Evolutionary conservation across 1,140 invertebrate species (phyloP), one percentile per base, ranked within the genome.

Genomic region (Sarcophaga peregrina): DNA sequence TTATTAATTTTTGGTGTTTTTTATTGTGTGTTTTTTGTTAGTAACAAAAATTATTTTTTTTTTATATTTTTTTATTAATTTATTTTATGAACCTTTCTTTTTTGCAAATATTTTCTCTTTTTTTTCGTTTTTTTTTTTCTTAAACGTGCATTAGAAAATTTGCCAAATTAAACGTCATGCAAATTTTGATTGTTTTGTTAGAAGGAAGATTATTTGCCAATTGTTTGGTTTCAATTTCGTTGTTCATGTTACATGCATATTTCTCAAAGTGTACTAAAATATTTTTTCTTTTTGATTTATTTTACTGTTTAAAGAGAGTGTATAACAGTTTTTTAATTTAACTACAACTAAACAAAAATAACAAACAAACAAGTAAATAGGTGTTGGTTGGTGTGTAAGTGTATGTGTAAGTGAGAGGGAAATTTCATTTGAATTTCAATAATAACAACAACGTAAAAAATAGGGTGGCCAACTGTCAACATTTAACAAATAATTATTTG

Each of bases 71-170:
- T 10, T 10, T 52, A 10, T 52, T 52, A 52, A 52, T 52, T 52
- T 52, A 52, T 52, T 52, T 52, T 62, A 62, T 62, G 54, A 62
- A 62, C 62, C 62, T 68, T 68, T 68, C 17, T 20, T 62, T 62
- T 62, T 62, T 37, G 1, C 25, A 4, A 37, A 2, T 37, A 37
- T 4, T 37, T 37, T 37, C 25, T 37, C 4, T 2, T 37, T 37
- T 37, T 37, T 37, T 37, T 37, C 4, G 4, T 37, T 37, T 1
- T 37, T 37, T 37, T 37, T 37, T 37, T 4, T 52, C 5, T 25
- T 68, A 68, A 68, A 25, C 62, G 62, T 68, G 62, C 62, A 25
- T 58, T 20, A 68, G 6, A 2, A 17, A 68, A 68, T 20, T 68
- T 8, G 7, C 8, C 20, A 68, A 8, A 25, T 20, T 15, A 58